Conservation (phyloP, 2,113 vertebrate species). For the Lophochroa leadbeateri region DNA sequence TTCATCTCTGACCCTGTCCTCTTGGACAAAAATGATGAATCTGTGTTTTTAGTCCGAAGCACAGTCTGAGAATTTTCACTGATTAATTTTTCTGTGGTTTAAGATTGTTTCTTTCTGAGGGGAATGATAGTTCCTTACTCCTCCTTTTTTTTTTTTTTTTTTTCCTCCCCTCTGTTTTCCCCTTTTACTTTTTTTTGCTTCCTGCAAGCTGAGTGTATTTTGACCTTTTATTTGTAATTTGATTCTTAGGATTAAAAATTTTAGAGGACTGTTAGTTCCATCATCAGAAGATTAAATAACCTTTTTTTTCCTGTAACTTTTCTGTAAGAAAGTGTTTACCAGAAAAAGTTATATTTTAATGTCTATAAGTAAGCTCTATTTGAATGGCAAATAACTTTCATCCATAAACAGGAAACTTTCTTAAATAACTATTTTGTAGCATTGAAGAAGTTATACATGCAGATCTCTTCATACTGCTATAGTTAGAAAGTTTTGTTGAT, state of each 20-base stretch:
- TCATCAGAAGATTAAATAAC: not conserved
- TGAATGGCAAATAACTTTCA: not conserved
- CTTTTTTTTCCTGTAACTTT: not conserved
- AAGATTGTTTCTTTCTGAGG: not conserved
- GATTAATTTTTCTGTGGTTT: not conserved
- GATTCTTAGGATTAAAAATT: not conserved
- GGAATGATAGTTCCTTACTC: not conserved
- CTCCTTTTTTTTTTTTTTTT: fast-evolving
- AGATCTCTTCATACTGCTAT: not conserved
- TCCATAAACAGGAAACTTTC: not conserved
- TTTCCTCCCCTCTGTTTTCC: no score
- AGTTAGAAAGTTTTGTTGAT: not conserved
- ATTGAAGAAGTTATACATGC: not conserved
- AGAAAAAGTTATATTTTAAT: not conserved
- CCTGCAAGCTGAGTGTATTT: not conserved
- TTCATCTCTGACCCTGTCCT: not conserved
- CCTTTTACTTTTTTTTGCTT: no score
- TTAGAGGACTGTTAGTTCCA: not conserved
- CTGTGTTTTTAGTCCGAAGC: not conserved
- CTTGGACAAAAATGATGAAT: not conserved
- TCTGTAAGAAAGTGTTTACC: not conserved
- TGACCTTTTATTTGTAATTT: not conserved
- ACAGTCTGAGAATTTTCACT: not conserved
- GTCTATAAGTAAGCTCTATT: not conserved
- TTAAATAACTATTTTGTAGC: not conserved